Evolutionary conservation across 2,113 vertebrate species (phyloP), one percentile per base, ranked within the genome.

Genomic region (Eclectus roratus): DNA sequence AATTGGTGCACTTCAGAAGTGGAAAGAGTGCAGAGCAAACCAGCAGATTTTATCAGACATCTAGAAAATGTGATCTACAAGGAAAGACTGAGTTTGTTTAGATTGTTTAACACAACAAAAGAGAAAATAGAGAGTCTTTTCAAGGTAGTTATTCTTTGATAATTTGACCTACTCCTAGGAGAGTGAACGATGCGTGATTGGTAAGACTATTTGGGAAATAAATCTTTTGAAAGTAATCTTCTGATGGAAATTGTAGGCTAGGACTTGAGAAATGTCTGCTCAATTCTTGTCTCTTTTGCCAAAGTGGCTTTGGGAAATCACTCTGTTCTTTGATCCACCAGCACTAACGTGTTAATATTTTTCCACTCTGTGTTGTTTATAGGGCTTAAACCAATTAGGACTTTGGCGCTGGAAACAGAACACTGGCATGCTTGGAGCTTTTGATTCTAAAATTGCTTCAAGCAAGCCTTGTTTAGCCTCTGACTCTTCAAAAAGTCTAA

Each of bases 1-100:
- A 97, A 95, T 92, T 95, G 91, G 65, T 89, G 91, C 83, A 68
- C 83, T 96, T 95, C 89, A 92, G 91, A 93, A 95, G 89, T 93
- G 89, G 89, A 92, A 79, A 60, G 27, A 50, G 55, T 84, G 80
- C 94, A 97, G 83, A 86, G 72, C 46, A 95, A 92, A 91, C 58
- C 79, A 80, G 80, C 76, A 88, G 66, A 85, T 88, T 93, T 93
- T 93, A 95, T 93, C 92, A 80, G 72, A 80, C 52, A 71, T 83
- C 73, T 91, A 95, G 83, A 86, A 94, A 92, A 94, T 78, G 80
- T 56, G 73, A 74, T 87, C 77, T 76, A 31, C 39, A 68, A 86
- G 77, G 60, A 64, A 74, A 60, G 61, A 20, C 47, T 77, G 33
- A 89, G 44, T 52, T 72, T 84, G 43, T 91, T 88, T 86, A 80